Percentiles rank a stretch among this genome's conserved stretches.
These are phyloP conservation scores for Myzus persicae DNA, from an alignment of 1,140 invertebrate species.

Conservation along the genomic window DNA sequence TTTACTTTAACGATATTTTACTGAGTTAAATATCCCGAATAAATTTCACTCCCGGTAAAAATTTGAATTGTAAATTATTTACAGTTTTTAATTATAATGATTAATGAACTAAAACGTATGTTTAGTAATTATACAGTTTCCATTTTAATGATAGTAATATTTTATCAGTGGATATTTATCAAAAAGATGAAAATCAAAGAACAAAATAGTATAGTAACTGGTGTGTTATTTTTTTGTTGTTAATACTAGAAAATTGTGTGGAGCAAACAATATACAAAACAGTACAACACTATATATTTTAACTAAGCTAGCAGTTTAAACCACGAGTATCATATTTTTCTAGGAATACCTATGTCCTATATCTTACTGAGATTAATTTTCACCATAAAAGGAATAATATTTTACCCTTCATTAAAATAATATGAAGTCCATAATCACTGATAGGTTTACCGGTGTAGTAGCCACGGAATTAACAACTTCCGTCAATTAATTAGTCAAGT, in stretches of 20 bases:
- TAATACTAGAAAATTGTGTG: background rate
- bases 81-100: background rate
- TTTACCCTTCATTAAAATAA: background rate
- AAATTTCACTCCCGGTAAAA: background rate
- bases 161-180: background rate
- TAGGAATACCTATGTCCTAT: background rate
- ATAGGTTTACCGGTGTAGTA: background rate
- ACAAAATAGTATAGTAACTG: background rate
- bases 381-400: background rate
- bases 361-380: background rate
- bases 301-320: background rate
- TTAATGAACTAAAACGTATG: background rate
- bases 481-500: background rate
- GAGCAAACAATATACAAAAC: background rate
- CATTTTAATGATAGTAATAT: background rate
- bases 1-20: background rate
- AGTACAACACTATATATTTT: background rate
- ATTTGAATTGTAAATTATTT: background rate
- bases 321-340: background rate
- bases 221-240: background rate
- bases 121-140: background rate
- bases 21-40: background rate
- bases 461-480: background rate
- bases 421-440: background rate
- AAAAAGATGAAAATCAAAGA: background rate